These are phyloP conservation scores for Macroglossus sobrinus DNA, from an alignment of 2,113 vertebrate species.

Conservation along the genomic window DNA sequence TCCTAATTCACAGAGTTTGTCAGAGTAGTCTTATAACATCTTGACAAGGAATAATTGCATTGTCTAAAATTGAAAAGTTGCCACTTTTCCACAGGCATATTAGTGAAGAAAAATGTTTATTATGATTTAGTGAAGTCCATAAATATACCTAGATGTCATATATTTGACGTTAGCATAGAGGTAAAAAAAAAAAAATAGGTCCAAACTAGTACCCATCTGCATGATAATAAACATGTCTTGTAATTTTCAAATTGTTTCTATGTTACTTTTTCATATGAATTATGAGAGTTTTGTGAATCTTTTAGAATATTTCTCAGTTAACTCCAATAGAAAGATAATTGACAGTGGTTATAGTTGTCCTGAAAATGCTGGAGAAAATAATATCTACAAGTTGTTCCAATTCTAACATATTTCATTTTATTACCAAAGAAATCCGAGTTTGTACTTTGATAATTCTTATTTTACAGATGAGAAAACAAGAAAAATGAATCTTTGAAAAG, in stretches of 20 bases:
- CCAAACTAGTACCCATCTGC: not conserved
- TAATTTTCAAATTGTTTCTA: not conserved
- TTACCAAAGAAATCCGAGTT: not conserved
- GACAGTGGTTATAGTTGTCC: not conserved
- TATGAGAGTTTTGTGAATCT: not conserved
- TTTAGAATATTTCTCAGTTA: not conserved
- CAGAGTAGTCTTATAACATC: not conserved
- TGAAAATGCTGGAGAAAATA: not conserved
- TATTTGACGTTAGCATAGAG: not conserved
- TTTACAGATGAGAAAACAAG: not conserved
- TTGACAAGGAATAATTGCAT: not conserved
- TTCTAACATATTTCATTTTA: not conserved
- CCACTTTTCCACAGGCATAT: not conserved
- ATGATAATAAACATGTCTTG: not conserved
- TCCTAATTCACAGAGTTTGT: not conserved
- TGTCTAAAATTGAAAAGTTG: conserved; percentile 23
- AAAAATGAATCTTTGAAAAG: not conserved
- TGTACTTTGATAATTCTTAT: not conserved
- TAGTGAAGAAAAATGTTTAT: not conserved
- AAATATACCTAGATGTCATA: not conserved
- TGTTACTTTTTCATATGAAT: not conserved
- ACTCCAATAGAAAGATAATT: not conserved
- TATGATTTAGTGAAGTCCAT: not conserved
- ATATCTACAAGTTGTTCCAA: not conserved
- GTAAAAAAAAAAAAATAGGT: not conserved